Evolutionary conservation across 2,113 vertebrate species (phyloP), one percentile per base, ranked within the genome.

Genomic region (Albula goreensis): DNA sequence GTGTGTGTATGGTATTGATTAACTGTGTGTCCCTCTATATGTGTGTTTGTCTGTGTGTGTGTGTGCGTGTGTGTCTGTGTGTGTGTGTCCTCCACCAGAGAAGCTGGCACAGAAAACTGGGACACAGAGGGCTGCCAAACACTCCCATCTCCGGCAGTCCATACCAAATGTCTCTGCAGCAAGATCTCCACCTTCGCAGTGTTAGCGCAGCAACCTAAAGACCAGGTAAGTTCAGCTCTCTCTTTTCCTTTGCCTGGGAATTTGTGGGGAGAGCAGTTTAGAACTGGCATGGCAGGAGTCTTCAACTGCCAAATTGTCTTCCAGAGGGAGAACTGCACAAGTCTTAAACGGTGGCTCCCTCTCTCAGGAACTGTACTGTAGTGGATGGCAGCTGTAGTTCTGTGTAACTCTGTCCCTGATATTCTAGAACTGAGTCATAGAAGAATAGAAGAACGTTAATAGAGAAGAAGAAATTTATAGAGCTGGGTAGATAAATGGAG

Each of bases 161-260:
- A 98, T 92, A 99, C 97, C 93, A 99, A 98, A 95, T 99, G 98
- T 94, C 97, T 97, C 93, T 99, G 98, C 96, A 96, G 97, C 93
- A 97, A 95, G 93, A 96, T 98, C 81, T 97, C 98, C 92, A 99
- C 97, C 93, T 99, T 99, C 89, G 97, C 98, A 0, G 95, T 99
- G 81, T 94, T 99, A 92, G 97, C 98, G 81, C 97, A 99, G 95
- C 97, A 97, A 88, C 97, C 98, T 96, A 96, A 96, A 93, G 97
- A 98, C 93, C 95, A 96, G 97, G 98, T 99, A 94, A 96, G 97
- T 93, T 82, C 83, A 19, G 48, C 83, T 48, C 85, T 84, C 81
- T 63, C 51, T 52, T 85, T 50, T 74, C 49, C 22, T 83, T 85
- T 90, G 19, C 7, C 53, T 52, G 48, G 22, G 48, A 49, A 50